These are phyloP conservation scores for Chondrosia reniformis DNA, from an alignment of 37 sponge, comb jelly and placozoan species.

Conservation along the genomic window DNA sequence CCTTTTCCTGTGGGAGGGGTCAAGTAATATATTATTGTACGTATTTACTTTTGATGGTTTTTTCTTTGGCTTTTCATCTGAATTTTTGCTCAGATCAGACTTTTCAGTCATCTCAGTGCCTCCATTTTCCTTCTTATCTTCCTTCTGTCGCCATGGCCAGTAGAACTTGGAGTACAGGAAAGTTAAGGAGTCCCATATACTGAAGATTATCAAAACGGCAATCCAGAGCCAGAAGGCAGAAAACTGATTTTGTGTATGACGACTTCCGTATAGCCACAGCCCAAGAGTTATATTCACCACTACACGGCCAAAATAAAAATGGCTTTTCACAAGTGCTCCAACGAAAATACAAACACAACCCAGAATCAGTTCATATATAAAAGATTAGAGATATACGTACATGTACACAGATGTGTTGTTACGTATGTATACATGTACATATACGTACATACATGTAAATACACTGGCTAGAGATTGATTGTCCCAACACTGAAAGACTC, in stretches of 20 bases:
- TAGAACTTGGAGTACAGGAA: slow-evolving; percentile 13
- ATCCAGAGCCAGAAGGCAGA: slow-evolving; percentile 15
- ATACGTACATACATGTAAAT: background rate
- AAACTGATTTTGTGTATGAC: background rate
- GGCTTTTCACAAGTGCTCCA: too few species aligned
- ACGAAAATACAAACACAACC: too few species aligned
- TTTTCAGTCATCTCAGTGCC: background rate
- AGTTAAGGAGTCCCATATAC: background rate
- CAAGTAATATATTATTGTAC: too few species aligned
- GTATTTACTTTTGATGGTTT: slow-evolving; percentile 5
- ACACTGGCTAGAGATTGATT: background rate
- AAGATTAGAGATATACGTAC: background rate
- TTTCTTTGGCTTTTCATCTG: slow-evolving; percentile 12
- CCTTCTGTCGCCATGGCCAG: background rate
- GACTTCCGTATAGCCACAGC: background rate
- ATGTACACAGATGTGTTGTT: background rate
- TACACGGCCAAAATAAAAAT: background rate
- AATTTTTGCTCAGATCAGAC: background rate
- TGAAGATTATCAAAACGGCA: background rate
- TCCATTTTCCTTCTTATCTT: background rate
- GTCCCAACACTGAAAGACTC: background rate
- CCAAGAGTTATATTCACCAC: background rate
- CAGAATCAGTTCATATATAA: too few species aligned
- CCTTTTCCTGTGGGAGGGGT: too few species aligned
- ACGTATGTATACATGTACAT: background rate